Base-by-base conservation (phyloP, 2,888 invertebrate genomes). In the Phanerotoma sp. region DNA sequence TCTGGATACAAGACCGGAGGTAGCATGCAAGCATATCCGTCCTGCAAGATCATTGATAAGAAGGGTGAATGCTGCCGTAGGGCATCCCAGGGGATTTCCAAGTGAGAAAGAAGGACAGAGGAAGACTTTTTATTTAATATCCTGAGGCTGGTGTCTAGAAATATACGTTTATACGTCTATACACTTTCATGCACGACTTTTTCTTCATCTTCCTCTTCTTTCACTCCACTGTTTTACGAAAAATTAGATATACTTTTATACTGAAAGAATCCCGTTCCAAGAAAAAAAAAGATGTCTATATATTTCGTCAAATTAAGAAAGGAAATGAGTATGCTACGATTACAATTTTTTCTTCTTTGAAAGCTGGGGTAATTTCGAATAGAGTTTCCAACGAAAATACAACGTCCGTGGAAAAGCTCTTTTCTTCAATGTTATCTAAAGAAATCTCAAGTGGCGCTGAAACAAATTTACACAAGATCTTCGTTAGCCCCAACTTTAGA, bases 41-140 rank as follows among this genome's bases (percentile, higher is more conserved):
- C 35, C 51, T 56, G 42, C 16, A 25, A 51, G 55, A 57, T 60
- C 52, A 35, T 16, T 28, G 47, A 54, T 51, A 42, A 52, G 50
- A 47, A 50, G 50, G 46, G 25, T 15, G 55, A 58, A 57, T 41
- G 50, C 53, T 57, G 62, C 68, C 69, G 62, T 42, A 28, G 63
- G 67, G 61, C 51, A 57, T 66, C 67, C 68, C 70, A 55, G 56
- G 68, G 65, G 72, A 66, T 59, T 32, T 48, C 47, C 28, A n/a
- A 37, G 47, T 30, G 56, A 47, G 52, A 28, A 49, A 53, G 35
- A 41, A 32, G 48, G 38, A 42, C 16, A 22, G 41, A 45, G 45
- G 62, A 62, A 68, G 68, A 68, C 64, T 72, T 71, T 72, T 72
- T 72, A 72, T 72, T 72, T 72, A 72, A 72, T 72, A 72, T 68